These are phyloP conservation scores for Porites lutea DNA, from an alignment of 64 coral and sea anemone genomes.

Conservation along the genomic window DNA sequence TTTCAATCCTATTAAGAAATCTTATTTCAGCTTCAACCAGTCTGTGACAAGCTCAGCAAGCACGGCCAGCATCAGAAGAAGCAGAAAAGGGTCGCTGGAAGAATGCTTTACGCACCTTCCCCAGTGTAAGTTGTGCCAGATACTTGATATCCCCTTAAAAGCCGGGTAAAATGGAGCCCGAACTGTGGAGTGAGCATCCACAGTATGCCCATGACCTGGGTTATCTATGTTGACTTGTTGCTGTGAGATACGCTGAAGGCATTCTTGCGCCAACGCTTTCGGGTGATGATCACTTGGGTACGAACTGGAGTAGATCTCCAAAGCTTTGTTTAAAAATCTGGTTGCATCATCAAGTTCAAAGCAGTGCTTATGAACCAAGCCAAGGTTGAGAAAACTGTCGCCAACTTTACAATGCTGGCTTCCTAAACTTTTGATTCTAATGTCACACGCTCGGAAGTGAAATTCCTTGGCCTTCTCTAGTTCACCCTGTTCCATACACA, in stretches of 20 bases:
- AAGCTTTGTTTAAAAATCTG: not conserved
- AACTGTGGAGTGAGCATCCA: not conserved
- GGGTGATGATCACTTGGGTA: not conserved
- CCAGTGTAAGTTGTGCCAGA: no score
- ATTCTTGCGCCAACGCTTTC: not conserved
- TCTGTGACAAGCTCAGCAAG: no score
- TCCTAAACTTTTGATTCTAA: not conserved
- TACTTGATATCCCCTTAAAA: no score
- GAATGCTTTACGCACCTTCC: no score
- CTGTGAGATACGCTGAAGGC: not conserved
- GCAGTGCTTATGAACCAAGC: conserved; percentile 10
- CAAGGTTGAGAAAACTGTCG: not conserved
- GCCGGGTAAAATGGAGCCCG: no score
- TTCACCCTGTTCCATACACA: conserved; percentile 12
- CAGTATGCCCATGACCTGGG: not conserved
- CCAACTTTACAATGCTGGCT: not conserved
- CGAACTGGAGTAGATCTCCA: not conserved
- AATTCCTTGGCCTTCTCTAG: not conserved
- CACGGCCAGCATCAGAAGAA: no score
- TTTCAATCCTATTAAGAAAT: no score
- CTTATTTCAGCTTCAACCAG: no score
- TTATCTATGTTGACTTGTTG: not conserved
- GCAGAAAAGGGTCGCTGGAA: no score
- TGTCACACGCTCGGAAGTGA: not conserved
- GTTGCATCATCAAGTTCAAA: not conserved